These are phyloP conservation scores for Chrysodeixis includens DNA, from an alignment of 2,888 invertebrate genomes.

Conservation along the genomic window DNA sequence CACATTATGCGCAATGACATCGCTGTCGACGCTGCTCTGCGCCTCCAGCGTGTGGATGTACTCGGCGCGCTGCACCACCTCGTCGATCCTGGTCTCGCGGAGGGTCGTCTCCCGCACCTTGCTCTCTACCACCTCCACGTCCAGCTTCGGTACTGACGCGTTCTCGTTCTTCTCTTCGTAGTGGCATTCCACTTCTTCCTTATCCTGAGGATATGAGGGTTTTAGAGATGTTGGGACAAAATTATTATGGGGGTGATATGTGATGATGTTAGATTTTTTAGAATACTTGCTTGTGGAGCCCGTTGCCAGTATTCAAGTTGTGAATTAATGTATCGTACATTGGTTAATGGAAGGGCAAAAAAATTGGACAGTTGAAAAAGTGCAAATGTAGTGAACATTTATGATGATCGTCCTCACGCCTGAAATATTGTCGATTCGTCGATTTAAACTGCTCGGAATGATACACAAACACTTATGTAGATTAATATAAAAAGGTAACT, in stretches of 20 bases:
- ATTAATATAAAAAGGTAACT: not conserved
- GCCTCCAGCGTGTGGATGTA: conserved; percentile 85
- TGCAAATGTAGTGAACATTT: not conserved
- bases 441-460: not conserved
- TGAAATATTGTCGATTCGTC: not conserved
- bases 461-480: not conserved
- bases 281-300: not conserved
- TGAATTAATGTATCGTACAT: not conserved
- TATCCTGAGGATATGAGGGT: conserved; percentile 69
- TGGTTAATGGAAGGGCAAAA: not conserved
- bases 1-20: conserved; percentile 92
- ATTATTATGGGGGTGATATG: no score
- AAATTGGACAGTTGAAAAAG: not conserved
- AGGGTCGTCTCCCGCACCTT: conserved; percentile 79
- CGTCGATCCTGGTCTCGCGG: conserved; percentile 91
- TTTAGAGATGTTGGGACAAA: not conserved
- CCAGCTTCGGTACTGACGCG: conserved; percentile 71
- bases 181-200: conserved; percentile 85
- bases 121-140: conserved; percentile 77
- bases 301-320: not conserved
- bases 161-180: conserved; percentile 88
- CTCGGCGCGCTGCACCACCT: conserved; percentile 80
- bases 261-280: not conserved
- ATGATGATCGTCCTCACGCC: not conserved
- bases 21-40: conserved; percentile 89